These are phyloP conservation scores for Trisateles emortualis DNA, from an alignment of 2,888 invertebrate genomes.

Conservation along the genomic window DNA sequence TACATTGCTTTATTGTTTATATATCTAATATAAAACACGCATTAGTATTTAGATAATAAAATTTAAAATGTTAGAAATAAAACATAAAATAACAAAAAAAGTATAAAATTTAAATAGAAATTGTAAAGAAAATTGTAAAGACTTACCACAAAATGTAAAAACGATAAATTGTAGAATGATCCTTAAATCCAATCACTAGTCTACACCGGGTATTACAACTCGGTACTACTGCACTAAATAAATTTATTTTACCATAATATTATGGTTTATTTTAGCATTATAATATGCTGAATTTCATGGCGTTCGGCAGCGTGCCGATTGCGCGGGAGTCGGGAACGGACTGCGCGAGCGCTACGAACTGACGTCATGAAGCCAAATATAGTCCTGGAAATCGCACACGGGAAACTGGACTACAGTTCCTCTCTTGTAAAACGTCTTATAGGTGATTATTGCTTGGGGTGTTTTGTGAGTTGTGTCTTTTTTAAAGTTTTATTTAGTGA, in stretches of 20 bases:
- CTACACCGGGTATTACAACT: slow-evolving; percentile 48
- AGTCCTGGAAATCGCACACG: slow-evolving; percentile 50
- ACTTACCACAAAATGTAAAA: slow-evolving; percentile 60
- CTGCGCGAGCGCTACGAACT: slow-evolving; percentile 70
- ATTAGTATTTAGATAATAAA: background rate
- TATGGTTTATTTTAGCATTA: slow-evolving; percentile 50
- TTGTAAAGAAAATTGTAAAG: slow-evolving; percentile 20
- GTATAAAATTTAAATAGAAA: background rate
- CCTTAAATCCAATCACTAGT: slow-evolving; percentile 61
- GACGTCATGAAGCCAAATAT: slow-evolving; percentile 82
- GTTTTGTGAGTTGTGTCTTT: slow-evolving; percentile 49
- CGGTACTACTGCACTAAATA: slow-evolving; percentile 55
- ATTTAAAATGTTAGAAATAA: no score
- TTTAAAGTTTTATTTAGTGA: slow-evolving; percentile 48
- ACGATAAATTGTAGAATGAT: slow-evolving; percentile 45
- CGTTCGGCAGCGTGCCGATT: slow-evolving; percentile 66
- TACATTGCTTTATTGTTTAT: background rate
- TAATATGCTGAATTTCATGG: slow-evolving; percentile 44
- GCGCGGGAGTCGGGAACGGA: slow-evolving; percentile 74
- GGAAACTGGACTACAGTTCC: slow-evolving; percentile 49
- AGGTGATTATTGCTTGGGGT: slow-evolving; percentile 45
- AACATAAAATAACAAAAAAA: no score
- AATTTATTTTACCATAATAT: slow-evolving; percentile 54
- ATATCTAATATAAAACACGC: background rate
- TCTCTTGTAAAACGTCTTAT: slow-evolving; percentile 34